Evolutionary conservation across 2,888 invertebrate species (phyloP).

Genomic region (Bursaphelenchus okinawaensis): DNA sequence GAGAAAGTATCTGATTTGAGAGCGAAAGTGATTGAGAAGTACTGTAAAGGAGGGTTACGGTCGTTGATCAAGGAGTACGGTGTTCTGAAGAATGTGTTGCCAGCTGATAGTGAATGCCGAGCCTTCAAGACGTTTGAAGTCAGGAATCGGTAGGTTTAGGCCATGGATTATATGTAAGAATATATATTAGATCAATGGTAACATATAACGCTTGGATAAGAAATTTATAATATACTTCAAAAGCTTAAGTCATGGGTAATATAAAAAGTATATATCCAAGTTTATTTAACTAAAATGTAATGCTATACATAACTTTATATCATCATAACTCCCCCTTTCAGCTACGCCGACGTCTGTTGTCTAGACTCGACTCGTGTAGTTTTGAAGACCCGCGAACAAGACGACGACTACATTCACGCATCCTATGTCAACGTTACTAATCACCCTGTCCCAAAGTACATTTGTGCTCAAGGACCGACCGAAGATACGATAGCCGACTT

Average conservation of each 20-base stretch:
- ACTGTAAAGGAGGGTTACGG: background rate
- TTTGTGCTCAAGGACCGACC: conserved; percentile 34
- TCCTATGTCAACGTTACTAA: conserved; percentile 30
- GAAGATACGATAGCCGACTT: conserved; percentile 68
- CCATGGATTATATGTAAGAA: too few relatives aligned
- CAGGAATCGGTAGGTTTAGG: background rate
- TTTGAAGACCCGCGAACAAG: conserved; percentile 15
- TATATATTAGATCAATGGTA: too few relatives aligned
- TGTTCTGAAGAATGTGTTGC: background rate
- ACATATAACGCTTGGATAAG: too few relatives aligned
- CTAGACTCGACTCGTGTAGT: conserved; percentile 20
- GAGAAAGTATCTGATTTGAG: background rate
- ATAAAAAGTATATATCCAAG: too few relatives aligned
- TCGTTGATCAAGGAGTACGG: background rate
- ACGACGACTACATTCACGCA: conserved; percentile 43
- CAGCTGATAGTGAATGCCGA: background rate
- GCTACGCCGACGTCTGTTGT: conserved; percentile 18
- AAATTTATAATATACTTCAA: too few relatives aligned
- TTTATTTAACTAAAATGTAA: too few relatives aligned
- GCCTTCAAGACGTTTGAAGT: background rate
- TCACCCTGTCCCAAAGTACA: conserved; percentile 25
- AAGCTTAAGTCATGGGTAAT: too few relatives aligned
- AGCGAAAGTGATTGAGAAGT: background rate
- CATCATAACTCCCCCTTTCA: too few relatives aligned
- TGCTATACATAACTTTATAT: too few relatives aligned